phyloP scores from a whole-genome alignment of 2,113 vertebrate species.

The Tachysurus fulvidraco region DNA sequence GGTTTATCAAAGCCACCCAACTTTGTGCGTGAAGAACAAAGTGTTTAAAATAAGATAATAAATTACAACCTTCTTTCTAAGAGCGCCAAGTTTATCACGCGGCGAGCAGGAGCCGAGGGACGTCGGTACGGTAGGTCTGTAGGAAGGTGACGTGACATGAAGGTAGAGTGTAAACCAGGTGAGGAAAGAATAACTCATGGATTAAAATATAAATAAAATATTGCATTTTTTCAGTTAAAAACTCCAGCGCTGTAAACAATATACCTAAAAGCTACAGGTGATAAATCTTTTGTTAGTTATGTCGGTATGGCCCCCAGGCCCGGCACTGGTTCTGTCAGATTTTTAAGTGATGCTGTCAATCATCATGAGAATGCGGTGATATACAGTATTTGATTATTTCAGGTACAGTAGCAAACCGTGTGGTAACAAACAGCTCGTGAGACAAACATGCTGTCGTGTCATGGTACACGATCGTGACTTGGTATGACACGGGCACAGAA shows the following conservation, averaged over 20 bases:
- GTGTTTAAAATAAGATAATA: slow-evolving; percentile 2
- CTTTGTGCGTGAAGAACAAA: slow-evolving; percentile 11
- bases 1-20: slow-evolving; percentile 31
- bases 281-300: not conserved
- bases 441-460: not conserved
- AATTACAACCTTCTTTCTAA: not conserved
- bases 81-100: not conserved
- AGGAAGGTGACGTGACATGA: not conserved
- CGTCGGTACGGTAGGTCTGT: not conserved
- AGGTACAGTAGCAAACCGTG: not conserved
- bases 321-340: slow-evolving; percentile 14
- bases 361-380: not conserved
- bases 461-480: not conserved
- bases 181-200: slow-evolving; percentile 12
- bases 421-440: not conserved
- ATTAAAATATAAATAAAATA: slow-evolving; percentile 45
- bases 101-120: not conserved
- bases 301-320: slow-evolving; percentile 3
- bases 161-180: slow-evolving; percentile 49
- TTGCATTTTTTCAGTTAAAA: slow-evolving; percentile 41
- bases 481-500: too few relatives aligned
- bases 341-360: slow-evolving; percentile 26
- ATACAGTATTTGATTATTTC: not conserved
- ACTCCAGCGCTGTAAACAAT: slow-evolving; percentile 26
- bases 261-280: slow-evolving; percentile 22